These are phyloP conservation scores for Dicrostonyx torquatus DNA, from an alignment of 2,797 vertebrate species.

Conservation along the genomic window DNA sequence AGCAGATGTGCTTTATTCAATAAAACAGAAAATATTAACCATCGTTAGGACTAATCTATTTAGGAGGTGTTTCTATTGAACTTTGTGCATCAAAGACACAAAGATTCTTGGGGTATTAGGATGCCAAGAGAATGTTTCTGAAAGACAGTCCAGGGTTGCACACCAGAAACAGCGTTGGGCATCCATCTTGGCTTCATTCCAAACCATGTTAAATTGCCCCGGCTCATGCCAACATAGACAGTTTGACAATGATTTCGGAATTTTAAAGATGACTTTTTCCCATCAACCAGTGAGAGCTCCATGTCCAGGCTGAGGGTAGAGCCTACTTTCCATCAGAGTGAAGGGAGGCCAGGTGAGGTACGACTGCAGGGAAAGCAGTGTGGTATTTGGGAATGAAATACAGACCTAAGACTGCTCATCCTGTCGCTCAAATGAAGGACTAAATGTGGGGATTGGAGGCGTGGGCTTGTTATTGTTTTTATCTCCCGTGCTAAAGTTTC, in stretches of 20 bases:
- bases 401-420: slow-evolving; percentile 29
- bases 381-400: slow-evolving; percentile 28
- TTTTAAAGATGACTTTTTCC: slow-evolving; percentile 35
- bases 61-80: slow-evolving; percentile 79
- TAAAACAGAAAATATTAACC: slow-evolving; percentile 82
- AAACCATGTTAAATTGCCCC: slow-evolving; percentile 23
- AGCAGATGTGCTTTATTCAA: slow-evolving; percentile 82
- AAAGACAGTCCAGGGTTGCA: slow-evolving; percentile 56
- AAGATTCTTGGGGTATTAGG: slow-evolving; percentile 69
- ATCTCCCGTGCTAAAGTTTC: slow-evolving; percentile 78
- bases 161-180: slow-evolving; percentile 38
- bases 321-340: slow-evolving; percentile 2
- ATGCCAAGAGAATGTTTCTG: slow-evolving; percentile 69
- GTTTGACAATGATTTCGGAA: slow-evolving; percentile 38
- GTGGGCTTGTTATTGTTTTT: slow-evolving; percentile 76
- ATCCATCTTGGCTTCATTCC: slow-evolving; percentile 58
- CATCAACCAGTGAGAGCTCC: not conserved
- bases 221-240: not conserved
- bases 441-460: slow-evolving; percentile 68
- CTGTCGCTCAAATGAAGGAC: slow-evolving; percentile 60
- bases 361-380: not conserved
- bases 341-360: not conserved
- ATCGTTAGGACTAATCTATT: slow-evolving; percentile 80
- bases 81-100: slow-evolving; percentile 75
- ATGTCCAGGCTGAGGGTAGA: slow-evolving; percentile 17